A percentile compares a stretch with the other conserved stretches of the same genome.
phyloP scores from a whole-genome alignment of 2,888 invertebrate species.

The Drosophila tripunctata region DNA sequence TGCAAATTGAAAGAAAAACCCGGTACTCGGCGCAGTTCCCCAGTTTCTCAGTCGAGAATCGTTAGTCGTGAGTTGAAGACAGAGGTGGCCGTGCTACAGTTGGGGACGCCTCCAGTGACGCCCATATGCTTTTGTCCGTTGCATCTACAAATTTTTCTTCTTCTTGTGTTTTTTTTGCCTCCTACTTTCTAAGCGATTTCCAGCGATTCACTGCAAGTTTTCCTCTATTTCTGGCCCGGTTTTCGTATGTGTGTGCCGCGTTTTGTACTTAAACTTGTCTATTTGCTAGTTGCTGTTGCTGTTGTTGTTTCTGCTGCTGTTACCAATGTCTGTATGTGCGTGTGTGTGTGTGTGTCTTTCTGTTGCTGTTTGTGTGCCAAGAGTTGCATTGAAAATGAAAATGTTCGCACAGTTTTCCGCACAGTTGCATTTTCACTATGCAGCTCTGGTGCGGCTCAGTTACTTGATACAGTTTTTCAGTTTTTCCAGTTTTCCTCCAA shows the following conservation, averaged over 20 bases:
- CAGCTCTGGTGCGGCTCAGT: constrained; percentile 76
- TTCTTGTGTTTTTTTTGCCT: constrained; percentile 21
- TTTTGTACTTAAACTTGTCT: constrained; percentile 76
- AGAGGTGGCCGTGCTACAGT: constrained; percentile 7
- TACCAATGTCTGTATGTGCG: constrained; percentile 22
- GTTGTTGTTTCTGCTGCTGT: constrained; percentile 36
- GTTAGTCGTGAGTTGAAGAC: constrained; percentile 7
- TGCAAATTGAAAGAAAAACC: constrained; percentile 76
- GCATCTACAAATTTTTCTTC: constrained; percentile 34
- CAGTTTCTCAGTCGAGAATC: constrained; percentile 20
- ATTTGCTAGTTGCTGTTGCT: constrained; percentile 69
- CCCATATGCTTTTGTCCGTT: constrained; percentile 65
- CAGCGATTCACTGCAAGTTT: constrained; percentile 66
- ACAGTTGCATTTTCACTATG: constrained; percentile 80
- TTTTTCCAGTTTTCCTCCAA: constrained; percentile 16
- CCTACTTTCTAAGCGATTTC: constrained; percentile 71
- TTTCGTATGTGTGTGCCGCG: constrained; percentile 23
- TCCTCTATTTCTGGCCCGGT: constrained; percentile 16
- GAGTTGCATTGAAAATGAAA: constrained; percentile 80
- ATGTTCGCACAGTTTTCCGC: constrained; percentile 81
- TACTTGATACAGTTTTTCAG: constrained; percentile 74
- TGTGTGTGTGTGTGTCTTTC: constrained; percentile 13
- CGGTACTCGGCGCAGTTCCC: constrained; percentile 27
- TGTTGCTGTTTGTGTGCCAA: constrained; percentile 58
- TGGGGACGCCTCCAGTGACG: constrained; percentile 7